Percentiles rank a stretch among this genome's conserved stretches.
These are phyloP conservation scores for Patiria miniata DNA, from an alignment of 35 echinoderm and acorn worm species.

Conservation along the genomic window DNA sequence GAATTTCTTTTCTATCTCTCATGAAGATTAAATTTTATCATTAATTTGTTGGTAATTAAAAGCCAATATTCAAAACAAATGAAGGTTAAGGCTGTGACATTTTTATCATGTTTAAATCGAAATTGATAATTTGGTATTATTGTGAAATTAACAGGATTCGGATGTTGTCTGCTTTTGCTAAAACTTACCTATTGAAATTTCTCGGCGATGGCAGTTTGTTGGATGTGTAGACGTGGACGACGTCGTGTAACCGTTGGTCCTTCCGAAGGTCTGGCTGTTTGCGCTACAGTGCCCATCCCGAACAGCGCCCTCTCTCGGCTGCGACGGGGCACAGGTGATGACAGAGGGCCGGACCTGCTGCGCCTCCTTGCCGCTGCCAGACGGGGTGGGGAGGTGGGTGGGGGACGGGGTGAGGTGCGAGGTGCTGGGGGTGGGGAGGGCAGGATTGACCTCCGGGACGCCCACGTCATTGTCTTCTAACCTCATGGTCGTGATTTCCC, in stretches of 20 bases:
- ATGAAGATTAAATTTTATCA: too few species aligned
- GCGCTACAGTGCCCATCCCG: background rate
- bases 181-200: slow-evolving; percentile 15
- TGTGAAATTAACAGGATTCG: too few species aligned
- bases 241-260: slow-evolving; percentile 22
- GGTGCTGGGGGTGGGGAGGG: slow-evolving; percentile 69
- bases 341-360: slow-evolving; percentile 71
- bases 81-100: too few species aligned
- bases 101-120: too few species aligned
- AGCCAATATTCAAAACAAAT: too few species aligned
- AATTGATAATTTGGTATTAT: too few species aligned
- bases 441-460: slow-evolving; percentile 81
- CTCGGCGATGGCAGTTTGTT: slow-evolving; percentile 17
- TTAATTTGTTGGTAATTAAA: too few species aligned
- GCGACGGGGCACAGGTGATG: slow-evolving; percentile 80
- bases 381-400: slow-evolving; percentile 17
- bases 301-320: slow-evolving; percentile 14
- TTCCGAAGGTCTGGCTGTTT: background rate
- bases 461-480: slow-evolving; percentile 76
- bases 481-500: slow-evolving; percentile 39
- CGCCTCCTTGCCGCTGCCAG: slow-evolving; percentile 7
- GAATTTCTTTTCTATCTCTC: too few species aligned
- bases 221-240: background rate
- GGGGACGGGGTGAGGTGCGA: slow-evolving; percentile 54
- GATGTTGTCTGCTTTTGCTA: too few species aligned